phyloP scores from a whole-genome alignment of 2,888 invertebrate genomes.

The Tenthredo scrophulariae region DNA sequence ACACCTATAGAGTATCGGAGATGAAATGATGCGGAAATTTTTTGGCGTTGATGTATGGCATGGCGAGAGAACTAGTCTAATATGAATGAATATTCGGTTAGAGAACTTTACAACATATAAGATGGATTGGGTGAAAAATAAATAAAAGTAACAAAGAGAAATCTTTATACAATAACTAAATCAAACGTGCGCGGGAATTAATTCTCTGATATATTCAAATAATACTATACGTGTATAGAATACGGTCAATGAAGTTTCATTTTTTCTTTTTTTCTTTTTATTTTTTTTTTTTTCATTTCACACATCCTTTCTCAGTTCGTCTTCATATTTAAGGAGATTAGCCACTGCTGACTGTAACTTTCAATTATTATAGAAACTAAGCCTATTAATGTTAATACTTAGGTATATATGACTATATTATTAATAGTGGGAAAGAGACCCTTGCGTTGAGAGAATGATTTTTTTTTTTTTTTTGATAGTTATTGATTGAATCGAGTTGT shows the following conservation, averaged over 20 bases:
- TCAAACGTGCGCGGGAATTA: no score
- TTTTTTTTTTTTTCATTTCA: background rate
- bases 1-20: background rate
- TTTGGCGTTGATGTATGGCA: slow-evolving; percentile 11
- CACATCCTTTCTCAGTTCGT: background rate
- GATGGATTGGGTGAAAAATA: background rate
- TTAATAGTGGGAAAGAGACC: background rate
- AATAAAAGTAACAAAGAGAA: background rate
- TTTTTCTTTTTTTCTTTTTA: background rate
- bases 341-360: slow-evolving; percentile 45
- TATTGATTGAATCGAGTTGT: background rate
- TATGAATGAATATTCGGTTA: background rate
- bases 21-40: background rate
- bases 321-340: slow-evolving; percentile 1
- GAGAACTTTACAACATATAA: background rate
- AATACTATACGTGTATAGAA: background rate
- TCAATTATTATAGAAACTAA: slow-evolving; percentile 37
- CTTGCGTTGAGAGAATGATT: slow-evolving; percentile 2
- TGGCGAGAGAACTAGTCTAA: background rate
- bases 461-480: background rate
- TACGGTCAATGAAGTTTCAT: background rate
- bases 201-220: background rate
- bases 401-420: background rate
- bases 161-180: background rate
- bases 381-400: slow-evolving; percentile 22